phyloP scores from a whole-genome alignment of 2,797 vertebrate species.

The Danio choprae region DNA sequence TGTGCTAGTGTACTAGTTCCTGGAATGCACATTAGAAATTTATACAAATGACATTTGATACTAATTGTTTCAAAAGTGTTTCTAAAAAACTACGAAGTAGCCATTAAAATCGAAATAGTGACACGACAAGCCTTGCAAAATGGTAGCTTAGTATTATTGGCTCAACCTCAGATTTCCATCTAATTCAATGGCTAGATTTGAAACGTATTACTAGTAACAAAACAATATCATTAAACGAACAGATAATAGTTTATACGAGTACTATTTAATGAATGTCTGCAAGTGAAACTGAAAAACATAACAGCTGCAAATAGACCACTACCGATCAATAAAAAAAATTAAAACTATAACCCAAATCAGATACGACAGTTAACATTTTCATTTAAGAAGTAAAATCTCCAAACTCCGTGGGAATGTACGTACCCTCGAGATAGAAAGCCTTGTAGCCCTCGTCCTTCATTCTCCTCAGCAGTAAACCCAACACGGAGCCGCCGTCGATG shows the following conservation, averaged over 20 bases:
- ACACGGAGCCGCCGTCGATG: slow-evolving; percentile 84
- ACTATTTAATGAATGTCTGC: neutral
- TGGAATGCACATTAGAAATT: too few relatives aligned
- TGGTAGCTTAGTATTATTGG: too few relatives aligned
- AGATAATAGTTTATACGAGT: neutral
- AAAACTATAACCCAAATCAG: neutral
- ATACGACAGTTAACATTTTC: too few relatives aligned
- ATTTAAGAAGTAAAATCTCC: neutral
- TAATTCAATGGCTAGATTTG: neutral
- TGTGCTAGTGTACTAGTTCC: neutral
- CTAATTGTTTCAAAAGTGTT: neutral
- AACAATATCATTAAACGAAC: neutral
- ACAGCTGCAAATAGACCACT: neutral
- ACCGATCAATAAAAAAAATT: neutral
- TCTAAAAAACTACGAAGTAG: too few relatives aligned
- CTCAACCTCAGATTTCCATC: neutral
- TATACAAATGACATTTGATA: neutral
- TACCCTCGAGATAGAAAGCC: slow-evolving; percentile 94
- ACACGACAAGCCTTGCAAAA: too few relatives aligned
- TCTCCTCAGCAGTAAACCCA: slow-evolving; percentile 92
- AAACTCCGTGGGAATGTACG: neutral
- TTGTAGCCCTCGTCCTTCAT: slow-evolving; percentile 95
- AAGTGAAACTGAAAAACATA: neutral
- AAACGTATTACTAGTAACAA: neutral
- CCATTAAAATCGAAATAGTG: too few relatives aligned